Percentiles rank a stretch among this genome's conserved stretches.
Evolutionary conservation across 2,888 invertebrate genomes (phyloP).

Genomic region (Trichacis sp.): DNA sequence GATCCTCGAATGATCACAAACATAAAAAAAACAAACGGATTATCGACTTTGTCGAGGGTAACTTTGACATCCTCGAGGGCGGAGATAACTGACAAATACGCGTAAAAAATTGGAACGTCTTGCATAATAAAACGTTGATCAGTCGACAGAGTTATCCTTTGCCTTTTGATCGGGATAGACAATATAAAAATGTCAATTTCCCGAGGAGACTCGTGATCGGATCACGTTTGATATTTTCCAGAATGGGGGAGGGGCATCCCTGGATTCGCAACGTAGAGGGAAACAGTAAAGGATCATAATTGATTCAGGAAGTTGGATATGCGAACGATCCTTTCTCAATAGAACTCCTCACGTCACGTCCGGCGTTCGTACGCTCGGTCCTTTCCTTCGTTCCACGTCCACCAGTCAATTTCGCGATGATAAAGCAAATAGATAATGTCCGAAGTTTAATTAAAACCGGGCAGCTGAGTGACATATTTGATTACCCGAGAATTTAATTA

Average conservation of each 20-base stretch:
- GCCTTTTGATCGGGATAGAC: constrained; percentile 17
- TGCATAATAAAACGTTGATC: neutral
- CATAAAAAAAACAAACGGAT: too few species aligned
- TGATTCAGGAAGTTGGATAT: constrained; percentile 45
- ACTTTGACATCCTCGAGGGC: too few species aligned
- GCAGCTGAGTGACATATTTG: constrained; percentile 69
- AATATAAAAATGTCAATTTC: constrained; percentile 31
- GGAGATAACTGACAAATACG: neutral
- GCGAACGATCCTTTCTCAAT: constrained; percentile 50
- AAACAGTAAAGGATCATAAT: constrained; percentile 42
- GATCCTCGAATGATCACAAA: too few species aligned
- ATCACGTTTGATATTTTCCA: constrained; percentile 38
- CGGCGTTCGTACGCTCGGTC: constrained; percentile 36
- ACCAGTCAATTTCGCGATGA: constrained; percentile 65
- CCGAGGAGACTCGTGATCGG: constrained; percentile 34
- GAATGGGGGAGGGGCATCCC: constrained; percentile 16
- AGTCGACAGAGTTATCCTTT: constrained; percentile 8
- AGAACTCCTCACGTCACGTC: constrained; percentile 48
- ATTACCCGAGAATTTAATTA: constrained; percentile 69
- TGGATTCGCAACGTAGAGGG: constrained; percentile 31
- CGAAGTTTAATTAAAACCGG: constrained; percentile 69
- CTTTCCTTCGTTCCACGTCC: constrained; percentile 46
- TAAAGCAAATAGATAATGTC: constrained; percentile 70
- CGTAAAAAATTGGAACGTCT: neutral
- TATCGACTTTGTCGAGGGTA: too few species aligned